Conservation (phyloP, 2,888 invertebrate genomes). For the Ditylenchus weischeri region DNA sequence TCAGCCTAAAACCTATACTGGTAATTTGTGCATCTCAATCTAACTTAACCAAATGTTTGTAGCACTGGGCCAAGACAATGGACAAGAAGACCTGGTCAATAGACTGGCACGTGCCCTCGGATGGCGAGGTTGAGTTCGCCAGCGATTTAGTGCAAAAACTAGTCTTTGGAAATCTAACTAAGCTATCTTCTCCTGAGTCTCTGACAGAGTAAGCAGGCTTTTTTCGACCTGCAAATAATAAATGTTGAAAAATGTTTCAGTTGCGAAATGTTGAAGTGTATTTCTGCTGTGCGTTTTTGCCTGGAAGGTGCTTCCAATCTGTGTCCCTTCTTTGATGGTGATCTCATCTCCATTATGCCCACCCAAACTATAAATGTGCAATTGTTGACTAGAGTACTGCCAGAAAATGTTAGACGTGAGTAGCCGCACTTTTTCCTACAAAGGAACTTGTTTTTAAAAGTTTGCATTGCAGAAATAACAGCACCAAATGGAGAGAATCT, state of each 20-base stretch:
- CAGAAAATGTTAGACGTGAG: conserved; percentile 14
- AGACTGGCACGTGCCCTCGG: conserved; percentile 75
- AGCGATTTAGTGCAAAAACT: conserved; percentile 65
- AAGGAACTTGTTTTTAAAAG: background rate
- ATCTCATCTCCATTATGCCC: conserved; percentile 51
- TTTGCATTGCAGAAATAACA: conserved; percentile 64
- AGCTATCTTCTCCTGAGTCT: conserved; percentile 64
- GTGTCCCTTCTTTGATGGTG: conserved; percentile 72
- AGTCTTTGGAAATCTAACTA: conserved; percentile 68
- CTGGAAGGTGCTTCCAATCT: conserved; percentile 63
- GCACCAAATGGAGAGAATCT: conserved; percentile 71
- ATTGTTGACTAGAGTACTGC: conserved; percentile 24
- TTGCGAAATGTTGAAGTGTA: conserved; percentile 67
- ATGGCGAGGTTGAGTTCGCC: conserved; percentile 70
- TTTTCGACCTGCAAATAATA: conserved; percentile 2
- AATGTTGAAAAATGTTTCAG: conserved; percentile 53
- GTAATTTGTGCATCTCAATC: background rate
- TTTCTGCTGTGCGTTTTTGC: conserved; percentile 70
- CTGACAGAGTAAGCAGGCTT: conserved; percentile 39
- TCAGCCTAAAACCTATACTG: background rate
- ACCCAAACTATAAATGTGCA: conserved; percentile 23
- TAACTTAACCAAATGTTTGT: conserved; percentile 13
- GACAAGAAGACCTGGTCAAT: conserved; percentile 69
- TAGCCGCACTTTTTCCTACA: background rate
- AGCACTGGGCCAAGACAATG: conserved; percentile 77